A percentile compares a stretch with the other conserved stretches of the same genome.
Conservation (phyloP, 64 coral and sea anemone species). For the Anthopleura sola region DNA sequence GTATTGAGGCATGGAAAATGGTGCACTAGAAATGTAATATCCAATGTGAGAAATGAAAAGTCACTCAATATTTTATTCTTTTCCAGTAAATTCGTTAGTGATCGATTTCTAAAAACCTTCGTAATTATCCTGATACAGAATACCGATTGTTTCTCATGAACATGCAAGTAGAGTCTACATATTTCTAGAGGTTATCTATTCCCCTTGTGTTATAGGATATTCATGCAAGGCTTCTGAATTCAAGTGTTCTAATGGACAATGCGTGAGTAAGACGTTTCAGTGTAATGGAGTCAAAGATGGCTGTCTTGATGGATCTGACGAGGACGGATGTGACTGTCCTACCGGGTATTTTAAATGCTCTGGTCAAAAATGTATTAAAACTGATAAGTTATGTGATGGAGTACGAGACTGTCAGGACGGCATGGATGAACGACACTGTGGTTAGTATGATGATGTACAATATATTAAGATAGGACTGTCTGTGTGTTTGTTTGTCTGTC, state of each 20-base stretch:
- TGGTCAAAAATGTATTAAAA: not conserved
- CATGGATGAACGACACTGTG: not conserved
- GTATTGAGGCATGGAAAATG: no score
- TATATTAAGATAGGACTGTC: not conserved
- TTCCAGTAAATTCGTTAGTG: no score
- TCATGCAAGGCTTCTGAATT: constrained; percentile 29
- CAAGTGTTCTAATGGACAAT: constrained; percentile 57
- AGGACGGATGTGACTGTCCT: not conserved
- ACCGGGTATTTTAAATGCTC: not conserved
- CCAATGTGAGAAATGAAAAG: no score
- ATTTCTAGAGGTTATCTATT: no score
- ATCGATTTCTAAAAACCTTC: no score
- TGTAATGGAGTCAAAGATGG: constrained; percentile 50
- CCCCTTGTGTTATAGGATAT: constrained; percentile 13
- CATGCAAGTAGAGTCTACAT: no score
- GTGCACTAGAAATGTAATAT: no score
- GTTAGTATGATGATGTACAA: not conserved
- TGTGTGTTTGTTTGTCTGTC: not conserved
- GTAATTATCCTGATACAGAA: no score
- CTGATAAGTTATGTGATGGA: not conserved
- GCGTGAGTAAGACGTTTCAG: constrained; percentile 24
- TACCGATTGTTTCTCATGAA: no score
- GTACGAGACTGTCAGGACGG: not conserved
- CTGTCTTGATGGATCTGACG: constrained; percentile 51
- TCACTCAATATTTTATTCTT: no score